A percentile compares a stretch with the other conserved stretches of the same genome.
These are phyloP conservation scores for Epinotia brunnichana DNA, from an alignment of 2,888 invertebrate species.

Conservation along the genomic window DNA sequence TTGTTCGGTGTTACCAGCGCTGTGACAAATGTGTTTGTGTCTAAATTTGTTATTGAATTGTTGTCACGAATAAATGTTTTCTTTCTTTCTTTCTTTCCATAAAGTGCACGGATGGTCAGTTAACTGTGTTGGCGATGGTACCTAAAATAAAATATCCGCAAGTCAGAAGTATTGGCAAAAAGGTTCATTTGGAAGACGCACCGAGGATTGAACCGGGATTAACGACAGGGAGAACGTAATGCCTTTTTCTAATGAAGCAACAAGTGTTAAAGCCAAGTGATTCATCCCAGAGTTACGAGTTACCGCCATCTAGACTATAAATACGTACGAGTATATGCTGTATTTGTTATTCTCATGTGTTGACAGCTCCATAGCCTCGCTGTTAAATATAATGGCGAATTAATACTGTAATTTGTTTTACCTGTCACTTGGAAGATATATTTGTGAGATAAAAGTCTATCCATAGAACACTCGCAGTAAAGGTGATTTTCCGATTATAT, in stretches of 20 bases:
- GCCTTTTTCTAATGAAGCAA: conserved; percentile 4
- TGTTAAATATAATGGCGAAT: conserved; percentile 38
- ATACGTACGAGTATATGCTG: conserved; percentile 49
- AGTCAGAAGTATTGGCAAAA: no score
- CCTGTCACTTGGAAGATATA: conserved; percentile 2
- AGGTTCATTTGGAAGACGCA: no score
- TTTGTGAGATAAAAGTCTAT: not conserved
- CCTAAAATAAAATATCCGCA: no score
- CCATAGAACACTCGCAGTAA: not conserved
- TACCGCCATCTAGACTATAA: conserved; percentile 49
- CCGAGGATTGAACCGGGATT: no score
- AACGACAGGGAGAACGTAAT: no score
- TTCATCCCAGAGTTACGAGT: conserved; percentile 55
- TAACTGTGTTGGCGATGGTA: no score
- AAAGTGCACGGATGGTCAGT: no score
- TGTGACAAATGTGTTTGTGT: no score
- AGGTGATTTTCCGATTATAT: not conserved
- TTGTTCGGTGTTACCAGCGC: no score
- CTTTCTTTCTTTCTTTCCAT: no score
- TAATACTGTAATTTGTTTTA: conserved; percentile 17
- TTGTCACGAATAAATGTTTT: no score
- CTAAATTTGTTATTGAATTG: no score
- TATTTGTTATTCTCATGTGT: conserved; percentile 43
- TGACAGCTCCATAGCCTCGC: conserved; percentile 37
- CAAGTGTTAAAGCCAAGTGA: conserved; percentile 52